Conservation (phyloP, 1,140 invertebrate species). For the Lerema accius region DNA sequence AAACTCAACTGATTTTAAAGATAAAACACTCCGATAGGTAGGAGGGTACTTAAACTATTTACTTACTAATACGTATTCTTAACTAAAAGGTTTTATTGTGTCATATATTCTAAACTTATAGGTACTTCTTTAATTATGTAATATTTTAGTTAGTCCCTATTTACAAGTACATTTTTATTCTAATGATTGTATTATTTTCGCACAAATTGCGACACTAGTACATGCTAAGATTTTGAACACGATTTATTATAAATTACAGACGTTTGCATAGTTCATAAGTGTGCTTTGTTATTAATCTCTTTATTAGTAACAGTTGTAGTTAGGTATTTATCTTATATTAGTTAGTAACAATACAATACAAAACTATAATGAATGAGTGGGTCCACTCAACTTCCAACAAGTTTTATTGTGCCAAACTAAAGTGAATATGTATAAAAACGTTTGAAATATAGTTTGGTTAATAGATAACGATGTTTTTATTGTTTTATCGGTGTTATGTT, state of each 20-base stretch:
- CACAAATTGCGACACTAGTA: not conserved
- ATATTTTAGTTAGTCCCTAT: too few relatives aligned
- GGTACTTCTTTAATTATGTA: too few relatives aligned
- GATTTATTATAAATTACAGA: not conserved
- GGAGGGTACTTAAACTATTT: too few relatives aligned
- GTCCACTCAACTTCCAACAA: not conserved
- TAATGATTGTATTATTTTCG: not conserved
- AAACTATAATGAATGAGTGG: constrained; percentile 1
- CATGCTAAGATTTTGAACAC: not conserved
- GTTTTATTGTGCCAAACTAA: not conserved
- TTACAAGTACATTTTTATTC: too few relatives aligned
- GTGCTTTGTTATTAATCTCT: not conserved
- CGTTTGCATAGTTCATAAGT: not conserved
- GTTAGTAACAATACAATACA: not conserved
- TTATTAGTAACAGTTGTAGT: not conserved
- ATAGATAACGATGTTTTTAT: constrained; percentile 9
- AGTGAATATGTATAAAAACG: not conserved
- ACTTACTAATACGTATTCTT: too few relatives aligned
- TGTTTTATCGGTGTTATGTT: constrained; percentile 5
- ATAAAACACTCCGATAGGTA: too few relatives aligned
- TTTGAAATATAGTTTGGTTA: constrained; percentile 1
- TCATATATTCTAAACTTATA: not conserved
- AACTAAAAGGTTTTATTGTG: too few relatives aligned
- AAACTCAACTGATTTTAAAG: too few relatives aligned
- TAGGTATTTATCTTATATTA: not conserved